These are phyloP conservation scores for Drosophila azteca DNA, from an alignment of 1,140 invertebrate species.

Conservation along the genomic window DNA sequence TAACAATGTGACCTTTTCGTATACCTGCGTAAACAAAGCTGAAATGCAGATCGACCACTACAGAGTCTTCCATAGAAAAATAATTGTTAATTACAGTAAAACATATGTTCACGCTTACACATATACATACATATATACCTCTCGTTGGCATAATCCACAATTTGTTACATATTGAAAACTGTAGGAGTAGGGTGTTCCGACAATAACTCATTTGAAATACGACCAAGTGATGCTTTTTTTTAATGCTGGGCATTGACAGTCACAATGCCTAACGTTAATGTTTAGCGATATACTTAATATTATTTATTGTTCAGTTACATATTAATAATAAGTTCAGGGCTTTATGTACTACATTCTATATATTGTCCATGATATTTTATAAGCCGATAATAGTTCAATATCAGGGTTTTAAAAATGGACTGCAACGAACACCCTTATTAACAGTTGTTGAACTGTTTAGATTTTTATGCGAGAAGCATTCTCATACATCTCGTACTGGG, in stretches of 20 bases:
- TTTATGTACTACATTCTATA: no score
- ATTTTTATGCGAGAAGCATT: not conserved
- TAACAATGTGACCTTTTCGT: conserved; percentile 76
- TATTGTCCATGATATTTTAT: conserved; percentile 5
- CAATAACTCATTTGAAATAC: conserved; percentile 16
- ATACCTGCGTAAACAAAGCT: conserved; percentile 60
- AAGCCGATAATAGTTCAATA: conserved; percentile 7
- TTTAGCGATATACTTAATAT: conserved; percentile 11
- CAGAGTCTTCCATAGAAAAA: conserved; percentile 68
- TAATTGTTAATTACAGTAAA: conserved; percentile 33
- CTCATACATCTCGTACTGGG: conserved; percentile 6
- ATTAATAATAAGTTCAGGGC: conserved; percentile 12
- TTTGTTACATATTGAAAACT: conserved; percentile 35
- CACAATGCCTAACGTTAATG: conserved; percentile 22
- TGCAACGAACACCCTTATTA: conserved; percentile 35
- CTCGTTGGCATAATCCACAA: conserved; percentile 35
- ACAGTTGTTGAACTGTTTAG: conserved; percentile 28
- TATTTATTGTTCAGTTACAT: conserved; percentile 7
- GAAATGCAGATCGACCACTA: conserved; percentile 31
- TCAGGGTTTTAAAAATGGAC: conserved; percentile 29
- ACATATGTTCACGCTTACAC: conserved; percentile 22
- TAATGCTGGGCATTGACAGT: conserved; percentile 34
- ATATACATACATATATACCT: conserved; percentile 35
- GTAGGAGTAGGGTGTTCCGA: conserved; percentile 13
- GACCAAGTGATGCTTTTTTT: not conserved